Conservation (phyloP, 2,113 vertebrate species). For the Bufo gargarizans region DNA sequence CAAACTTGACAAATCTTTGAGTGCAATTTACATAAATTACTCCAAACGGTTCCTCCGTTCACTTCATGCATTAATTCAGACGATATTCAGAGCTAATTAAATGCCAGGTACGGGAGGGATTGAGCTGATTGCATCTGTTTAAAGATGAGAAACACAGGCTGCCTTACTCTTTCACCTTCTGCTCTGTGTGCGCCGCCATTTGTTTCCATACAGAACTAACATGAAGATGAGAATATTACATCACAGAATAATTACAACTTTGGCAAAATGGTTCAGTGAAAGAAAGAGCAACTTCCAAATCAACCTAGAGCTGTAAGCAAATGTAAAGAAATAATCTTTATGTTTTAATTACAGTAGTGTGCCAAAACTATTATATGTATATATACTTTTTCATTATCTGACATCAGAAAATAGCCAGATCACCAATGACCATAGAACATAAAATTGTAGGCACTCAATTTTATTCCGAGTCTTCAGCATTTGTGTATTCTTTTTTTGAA, state of each 20-base stretch:
- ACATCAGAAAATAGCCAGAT: too few species aligned
- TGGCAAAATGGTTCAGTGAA: not conserved
- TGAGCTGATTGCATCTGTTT: conserved; percentile 57
- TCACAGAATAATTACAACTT: conserved; percentile 16
- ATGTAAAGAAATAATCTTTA: not conserved
- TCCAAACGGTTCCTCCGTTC: conserved; percentile 39
- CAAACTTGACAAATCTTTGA: conserved; percentile 52
- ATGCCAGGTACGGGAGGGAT: conserved; percentile 52
- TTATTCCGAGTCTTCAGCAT: too few species aligned
- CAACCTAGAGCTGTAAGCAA: not conserved
- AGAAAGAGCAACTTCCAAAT: not conserved
- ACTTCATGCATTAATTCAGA: conserved; percentile 57
- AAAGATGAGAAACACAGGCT: conserved; percentile 41
- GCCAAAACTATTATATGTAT: too few species aligned
- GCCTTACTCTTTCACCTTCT: conserved; percentile 32
- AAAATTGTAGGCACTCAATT: too few species aligned
- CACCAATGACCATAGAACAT: too few species aligned
- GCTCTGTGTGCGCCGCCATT: conserved; percentile 19
- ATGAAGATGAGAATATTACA: conserved; percentile 22
- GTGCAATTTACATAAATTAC: conserved; percentile 58
- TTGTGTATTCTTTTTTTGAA: too few species aligned
- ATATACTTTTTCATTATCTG: too few species aligned
- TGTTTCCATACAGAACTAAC: conserved; percentile 18
- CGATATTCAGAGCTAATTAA: conserved; percentile 57
- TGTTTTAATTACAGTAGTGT: too few species aligned